Evolutionary conservation across 2,113 vertebrate genomes (phyloP).

Genomic region (Zapus hudsonius): DNA sequence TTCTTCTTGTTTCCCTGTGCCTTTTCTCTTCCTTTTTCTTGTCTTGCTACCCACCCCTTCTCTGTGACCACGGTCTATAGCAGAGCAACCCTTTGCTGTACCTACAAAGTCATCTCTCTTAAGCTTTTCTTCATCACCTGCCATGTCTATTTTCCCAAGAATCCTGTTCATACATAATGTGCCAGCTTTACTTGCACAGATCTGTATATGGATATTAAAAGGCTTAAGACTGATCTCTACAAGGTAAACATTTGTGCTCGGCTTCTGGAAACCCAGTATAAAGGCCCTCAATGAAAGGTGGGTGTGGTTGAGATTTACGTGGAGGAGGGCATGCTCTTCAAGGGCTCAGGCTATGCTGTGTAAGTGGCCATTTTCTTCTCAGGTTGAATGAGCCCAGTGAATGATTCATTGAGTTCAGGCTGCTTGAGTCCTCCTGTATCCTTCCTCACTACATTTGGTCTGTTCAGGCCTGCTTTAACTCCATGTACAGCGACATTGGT

Average conservation of each 20-base stretch:
- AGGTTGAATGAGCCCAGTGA: neutral
- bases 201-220: neutral
- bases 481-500: neutral
- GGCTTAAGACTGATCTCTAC: slow-evolving; percentile 1
- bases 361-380: neutral
- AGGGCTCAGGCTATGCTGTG: neutral
- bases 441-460: neutral
- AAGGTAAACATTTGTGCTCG: neutral
- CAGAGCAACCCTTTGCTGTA: neutral
- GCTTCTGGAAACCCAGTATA: neutral
- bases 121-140: neutral
- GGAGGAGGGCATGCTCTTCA: neutral
- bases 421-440: neutral
- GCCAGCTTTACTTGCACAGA: neutral
- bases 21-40: neutral
- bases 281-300: neutral
- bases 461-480: neutral
- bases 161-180: neutral
- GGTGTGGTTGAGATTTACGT: neutral
- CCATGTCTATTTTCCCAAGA: neutral
- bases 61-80: neutral
- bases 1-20: neutral
- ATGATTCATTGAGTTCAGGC: neutral
- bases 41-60: neutral
- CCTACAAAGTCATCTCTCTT: neutral